Evolutionary conservation across 2,797 vertebrate genomes (phyloP), one percentile per base, ranked within the genome.

Genomic region (Tapera naevia): DNA sequence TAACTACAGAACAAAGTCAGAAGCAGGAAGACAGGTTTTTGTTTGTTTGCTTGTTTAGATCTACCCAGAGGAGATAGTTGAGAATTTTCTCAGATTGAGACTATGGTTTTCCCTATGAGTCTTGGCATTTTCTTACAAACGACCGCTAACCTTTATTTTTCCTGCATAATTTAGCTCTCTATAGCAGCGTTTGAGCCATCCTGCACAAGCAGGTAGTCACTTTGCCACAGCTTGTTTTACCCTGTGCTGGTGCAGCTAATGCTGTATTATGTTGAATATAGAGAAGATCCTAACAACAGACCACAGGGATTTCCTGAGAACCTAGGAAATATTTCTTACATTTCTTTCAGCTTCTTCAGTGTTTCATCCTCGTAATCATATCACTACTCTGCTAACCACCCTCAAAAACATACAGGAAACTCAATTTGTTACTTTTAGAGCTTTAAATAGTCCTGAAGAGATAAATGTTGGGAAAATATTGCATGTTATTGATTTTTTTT

Each of bases 371-470:
- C 10, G 3, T 43, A 71, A 88, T 76, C 61, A 13, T 67, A 79
- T 18, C 72, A 83, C n/a, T 81, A 61, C 7, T 30, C 7, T 6
- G 1, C 33, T 58, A 84, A 58, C 53, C 25, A 84, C 51, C 17
- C 39, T 79, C 58, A 84, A 75, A 89, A 96, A 76, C 48, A 81
- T 19, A 76, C 79, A 70, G 65, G 10, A 81, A 93, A 89, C 30
- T 70, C 2, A 0, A 46, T 86, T 75, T 83, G 17, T 79, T 91
- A 65, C 25, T 33, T 90, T 71, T 54, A 5, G 16, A 89, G 28
- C 70, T 93, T 95, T 73, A 85, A 94, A 92, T 53, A 70, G 91
- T 76, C 23, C 69, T 48, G 57, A 72, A 73, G 19, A 80, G 35
- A 80, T 80, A 91, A 89, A 71, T 48, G n/a, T 13, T 71, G 39